Base-by-base conservation (phyloP, 2,888 invertebrate species). In the Galerucella calmariensis region DNA sequence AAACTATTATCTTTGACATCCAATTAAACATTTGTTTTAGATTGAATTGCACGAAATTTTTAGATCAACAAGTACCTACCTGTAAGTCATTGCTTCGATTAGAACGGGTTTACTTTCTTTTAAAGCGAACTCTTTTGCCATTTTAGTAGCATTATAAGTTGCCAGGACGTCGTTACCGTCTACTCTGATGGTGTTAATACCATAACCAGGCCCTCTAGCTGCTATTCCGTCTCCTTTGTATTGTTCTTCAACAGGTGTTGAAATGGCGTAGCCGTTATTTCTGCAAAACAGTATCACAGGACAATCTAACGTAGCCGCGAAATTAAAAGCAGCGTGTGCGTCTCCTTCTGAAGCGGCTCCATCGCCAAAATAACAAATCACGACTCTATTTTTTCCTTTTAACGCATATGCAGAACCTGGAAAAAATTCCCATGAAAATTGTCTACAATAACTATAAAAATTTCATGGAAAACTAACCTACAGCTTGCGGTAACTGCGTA, bases 271-370 rank as follows among this genome's bases (percentile, higher is more conserved):
- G 20, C 97, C 98, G 87, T 99, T 99, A 89, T 99, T 99, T 81
- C 98, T 94, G 86, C 99, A 99, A 84, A 99, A 93, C 84, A 99
- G 93, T 82, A 99, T 93, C 5, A 99, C 92, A 0, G 99, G 99
- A 83, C 97, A 97, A 65, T 95, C 93, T 1, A 99, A 89, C 0
- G 98, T 98, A 0, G 98, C 96, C 1, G 99, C 97, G 88, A 99
- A 99, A 90, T 99, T 99, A 82, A 99, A 95, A 0, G 98, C 99
- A 1, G 99, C 97, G 88, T 98, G 97, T 0, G 98, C 96, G 87
- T 99, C 99, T 0, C 99, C 99, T 88, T 99, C 99, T 4, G 98
- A 98, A 0, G 99, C 97, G 0, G 98, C 98, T 0, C 99, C 99
- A 81, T 98, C 98, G 0, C 97, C 97, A 86, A 97, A 97, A 86